phyloP scores from a whole-genome alignment of 1,140 invertebrate genomes.

The Scaptomyza pallida region DNA sequence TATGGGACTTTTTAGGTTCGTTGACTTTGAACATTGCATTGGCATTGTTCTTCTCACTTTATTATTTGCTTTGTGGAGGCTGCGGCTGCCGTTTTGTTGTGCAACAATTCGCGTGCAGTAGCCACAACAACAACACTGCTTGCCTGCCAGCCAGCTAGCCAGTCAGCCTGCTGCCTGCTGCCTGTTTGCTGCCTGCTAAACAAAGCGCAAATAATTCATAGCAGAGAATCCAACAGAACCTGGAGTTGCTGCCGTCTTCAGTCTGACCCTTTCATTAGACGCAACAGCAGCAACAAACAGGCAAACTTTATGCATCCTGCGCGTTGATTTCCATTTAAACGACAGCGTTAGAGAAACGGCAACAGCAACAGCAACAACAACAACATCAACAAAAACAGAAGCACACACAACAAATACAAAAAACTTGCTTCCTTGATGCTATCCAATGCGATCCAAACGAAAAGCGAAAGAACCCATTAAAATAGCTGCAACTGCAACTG shows the following conservation, averaged over 20 bases:
- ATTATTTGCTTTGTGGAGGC: slow-evolving; percentile 74
- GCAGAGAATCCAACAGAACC: slow-evolving; percentile 28
- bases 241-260: slow-evolving; percentile 23
- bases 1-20: slow-evolving; percentile 82
- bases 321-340: slow-evolving; percentile 83
- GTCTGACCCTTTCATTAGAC: slow-evolving; percentile 79
- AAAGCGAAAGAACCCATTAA: slow-evolving; percentile 83
- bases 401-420: slow-evolving; percentile 20
- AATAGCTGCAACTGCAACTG: slow-evolving; percentile 60
- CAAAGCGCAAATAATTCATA: slow-evolving; percentile 82
- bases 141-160: too few relatives aligned
- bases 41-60: slow-evolving; percentile 82
- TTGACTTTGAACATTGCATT: slow-evolving; percentile 80
- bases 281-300: slow-evolving; percentile 51
- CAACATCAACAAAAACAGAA: slow-evolving; percentile 21
- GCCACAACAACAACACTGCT: slow-evolving; percentile 50
- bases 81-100: slow-evolving; percentile 40
- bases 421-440: slow-evolving; percentile 79
- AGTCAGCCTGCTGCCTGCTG: too few relatives aligned
- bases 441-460: slow-evolving; percentile 59
- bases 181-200: slow-evolving; percentile 46
- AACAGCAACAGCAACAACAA: slow-evolving; percentile 36
- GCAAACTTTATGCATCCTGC: slow-evolving; percentile 80
- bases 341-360: slow-evolving; percentile 76
- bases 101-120: slow-evolving; percentile 79